A percentile compares a stretch with the other conserved stretches of the same genome.
Evolutionary conservation across 2,888 invertebrate genomes (phyloP).

Genomic region (Pimpla rufipes): DNA sequence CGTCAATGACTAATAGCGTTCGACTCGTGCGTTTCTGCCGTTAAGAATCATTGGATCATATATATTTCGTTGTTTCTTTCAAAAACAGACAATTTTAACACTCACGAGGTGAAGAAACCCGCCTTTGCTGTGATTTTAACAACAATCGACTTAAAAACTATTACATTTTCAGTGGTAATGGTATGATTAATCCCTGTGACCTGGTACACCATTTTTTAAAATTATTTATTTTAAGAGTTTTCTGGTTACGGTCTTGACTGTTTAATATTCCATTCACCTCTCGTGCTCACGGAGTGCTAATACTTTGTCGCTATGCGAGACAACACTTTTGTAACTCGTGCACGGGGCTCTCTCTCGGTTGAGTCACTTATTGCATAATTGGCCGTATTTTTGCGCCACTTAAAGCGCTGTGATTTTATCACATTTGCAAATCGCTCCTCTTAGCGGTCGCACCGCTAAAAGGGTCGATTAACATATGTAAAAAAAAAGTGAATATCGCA

Average conservation of each 20-base stretch:
- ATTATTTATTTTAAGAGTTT: conserved; percentile 36
- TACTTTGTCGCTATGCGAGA: conserved; percentile 3
- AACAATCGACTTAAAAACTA: conserved; percentile 36
- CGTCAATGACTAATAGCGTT: conserved; percentile 39
- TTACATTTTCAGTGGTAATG: conserved; percentile 61
- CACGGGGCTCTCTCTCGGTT: too few species aligned
- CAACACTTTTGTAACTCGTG: background rate
- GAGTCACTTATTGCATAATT: too few species aligned
- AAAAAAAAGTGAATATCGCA: too few species aligned
- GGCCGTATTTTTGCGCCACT: too few species aligned
- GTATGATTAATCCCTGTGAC: conserved; percentile 60
- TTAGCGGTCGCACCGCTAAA: too few species aligned
- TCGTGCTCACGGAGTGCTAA: conserved; percentile 50
- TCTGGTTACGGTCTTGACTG: conserved; percentile 67
- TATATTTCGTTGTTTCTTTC: conserved; percentile 19
- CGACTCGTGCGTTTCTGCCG: background rate
- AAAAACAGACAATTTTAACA: background rate
- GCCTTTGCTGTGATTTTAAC: conserved; percentile 52
- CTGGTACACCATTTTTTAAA: conserved; percentile 29
- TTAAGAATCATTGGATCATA: conserved; percentile 36
- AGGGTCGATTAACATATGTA: too few species aligned
- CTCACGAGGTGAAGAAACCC: conserved; percentile 8
- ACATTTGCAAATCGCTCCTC: too few species aligned
- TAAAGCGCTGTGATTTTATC: too few species aligned
- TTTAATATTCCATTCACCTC: conserved; percentile 59